A percentile compares a stretch with the other conserved stretches of the same genome.
Conservation (phyloP, 53 echinoderm and acorn worm genomes). For the Actinopyga echinites region DNA sequence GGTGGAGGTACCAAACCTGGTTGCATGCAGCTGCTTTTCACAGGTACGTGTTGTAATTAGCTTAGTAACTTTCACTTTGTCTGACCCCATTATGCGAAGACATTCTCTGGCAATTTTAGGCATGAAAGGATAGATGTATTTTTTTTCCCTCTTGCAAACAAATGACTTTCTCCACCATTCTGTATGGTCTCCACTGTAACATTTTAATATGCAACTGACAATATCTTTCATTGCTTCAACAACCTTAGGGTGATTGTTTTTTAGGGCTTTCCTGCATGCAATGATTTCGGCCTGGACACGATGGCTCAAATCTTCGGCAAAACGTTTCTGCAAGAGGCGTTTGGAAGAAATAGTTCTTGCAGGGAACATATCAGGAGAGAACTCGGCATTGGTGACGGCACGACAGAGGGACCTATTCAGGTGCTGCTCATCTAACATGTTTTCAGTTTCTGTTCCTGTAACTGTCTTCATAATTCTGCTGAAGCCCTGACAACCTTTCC, state of each 20-base stretch:
- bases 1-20: background rate
- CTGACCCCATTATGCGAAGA: background rate
- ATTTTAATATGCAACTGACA: background rate
- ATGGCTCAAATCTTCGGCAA: background rate
- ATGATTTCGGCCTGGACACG: constrained; percentile 5
- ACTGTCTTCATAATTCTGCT: background rate
- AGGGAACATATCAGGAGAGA: background rate
- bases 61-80: background rate
- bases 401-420: constrained; percentile 6
- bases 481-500: constrained; percentile 35
- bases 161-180: constrained; percentile 1
- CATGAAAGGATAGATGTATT: background rate
- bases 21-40: background rate
- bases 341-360: background rate
- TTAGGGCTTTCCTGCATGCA: background rate
- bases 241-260: background rate
- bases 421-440: constrained; percentile 12
- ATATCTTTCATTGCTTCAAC: background rate
- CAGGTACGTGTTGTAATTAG: background rate
- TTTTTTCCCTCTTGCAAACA: constrained; percentile 1
- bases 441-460: background rate
- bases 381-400: background rate
- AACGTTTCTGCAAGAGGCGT: background rate
- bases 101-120: background rate
- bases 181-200: constrained; percentile 13